These are phyloP conservation scores for Nesospiza acunhae DNA, from an alignment of 2,113 vertebrate genomes.

Conservation along the genomic window DNA sequence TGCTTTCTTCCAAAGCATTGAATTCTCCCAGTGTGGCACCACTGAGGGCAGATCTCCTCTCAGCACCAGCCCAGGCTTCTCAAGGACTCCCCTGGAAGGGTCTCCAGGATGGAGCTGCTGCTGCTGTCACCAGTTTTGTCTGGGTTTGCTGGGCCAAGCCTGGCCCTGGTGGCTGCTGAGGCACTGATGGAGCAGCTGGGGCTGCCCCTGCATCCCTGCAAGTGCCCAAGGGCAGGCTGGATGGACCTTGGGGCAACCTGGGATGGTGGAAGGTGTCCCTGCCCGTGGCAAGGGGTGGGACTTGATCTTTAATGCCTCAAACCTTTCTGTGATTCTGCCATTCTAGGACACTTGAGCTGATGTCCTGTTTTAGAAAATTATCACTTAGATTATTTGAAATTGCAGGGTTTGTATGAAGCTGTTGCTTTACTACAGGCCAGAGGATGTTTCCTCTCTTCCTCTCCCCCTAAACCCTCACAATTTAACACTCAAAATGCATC, in stretches of 20 bases:
- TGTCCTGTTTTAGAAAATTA: neutral
- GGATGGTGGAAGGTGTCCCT: neutral
- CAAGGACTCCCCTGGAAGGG: neutral
- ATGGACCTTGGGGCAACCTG: neutral
- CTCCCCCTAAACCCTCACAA: neutral
- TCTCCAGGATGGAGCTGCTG: neutral
- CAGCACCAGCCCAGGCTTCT: neutral
- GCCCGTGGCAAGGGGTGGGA: neutral
- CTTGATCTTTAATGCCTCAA: neutral
- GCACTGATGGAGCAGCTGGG: neutral
- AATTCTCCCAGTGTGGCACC: neutral
- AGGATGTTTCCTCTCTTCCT: neutral
- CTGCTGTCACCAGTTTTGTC: neutral
- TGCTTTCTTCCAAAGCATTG: neutral
- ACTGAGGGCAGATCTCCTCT: neutral
- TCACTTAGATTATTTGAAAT: neutral
- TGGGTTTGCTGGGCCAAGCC: neutral
- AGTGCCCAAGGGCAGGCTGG: neutral
- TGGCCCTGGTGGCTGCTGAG: neutral
- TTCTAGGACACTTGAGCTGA: neutral
- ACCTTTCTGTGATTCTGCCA: neutral
- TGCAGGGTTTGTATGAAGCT: neutral
- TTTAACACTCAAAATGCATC: neutral
- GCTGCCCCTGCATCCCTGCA: neutral
- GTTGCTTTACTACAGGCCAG: neutral